Conservation (phyloP, 2,888 invertebrate genomes). For the Papilio protenor region DNA sequence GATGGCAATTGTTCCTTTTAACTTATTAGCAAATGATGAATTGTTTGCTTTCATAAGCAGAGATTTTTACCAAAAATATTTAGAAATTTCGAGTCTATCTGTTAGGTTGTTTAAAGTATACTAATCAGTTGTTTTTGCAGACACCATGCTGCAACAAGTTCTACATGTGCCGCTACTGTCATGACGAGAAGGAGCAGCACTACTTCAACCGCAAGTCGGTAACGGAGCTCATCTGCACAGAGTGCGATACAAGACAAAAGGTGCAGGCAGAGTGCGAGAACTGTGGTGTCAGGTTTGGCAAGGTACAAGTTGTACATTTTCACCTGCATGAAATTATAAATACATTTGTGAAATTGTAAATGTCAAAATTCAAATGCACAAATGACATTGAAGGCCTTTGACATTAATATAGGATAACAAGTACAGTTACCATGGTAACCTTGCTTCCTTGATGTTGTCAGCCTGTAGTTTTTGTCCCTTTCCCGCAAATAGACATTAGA, state of each 20-base stretch:
- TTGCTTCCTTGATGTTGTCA: no score
- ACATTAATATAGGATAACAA: no score
- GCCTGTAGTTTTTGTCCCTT: no score
- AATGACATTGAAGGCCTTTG: no score
- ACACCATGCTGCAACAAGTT: constrained; percentile 95
- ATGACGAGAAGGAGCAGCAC: constrained; percentile 94
- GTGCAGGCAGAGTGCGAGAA: constrained; percentile 91
- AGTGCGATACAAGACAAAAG: constrained; percentile 91
- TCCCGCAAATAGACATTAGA: not conserved
- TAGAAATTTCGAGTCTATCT: not conserved
- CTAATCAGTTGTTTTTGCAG: constrained; percentile 77
- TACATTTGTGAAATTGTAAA: no score
- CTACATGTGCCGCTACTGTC: constrained; percentile 95
- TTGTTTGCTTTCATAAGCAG: no score
- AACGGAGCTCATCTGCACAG: constrained; percentile 91
- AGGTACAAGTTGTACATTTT: constrained; percentile 76
- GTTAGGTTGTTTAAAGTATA: not conserved
- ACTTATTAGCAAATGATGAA: not conserved
- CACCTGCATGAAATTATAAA: no score
- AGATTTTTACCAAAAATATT: not conserved
- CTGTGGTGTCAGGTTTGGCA: constrained; percentile 91
- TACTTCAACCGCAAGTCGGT: constrained; percentile 93
- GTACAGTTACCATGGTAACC: no score
- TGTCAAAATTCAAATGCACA: no score
- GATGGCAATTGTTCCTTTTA: not conserved